Evolutionary conservation across 2,888 invertebrate species (phyloP).

Genomic region (Acanthosepion lycidas): DNA sequence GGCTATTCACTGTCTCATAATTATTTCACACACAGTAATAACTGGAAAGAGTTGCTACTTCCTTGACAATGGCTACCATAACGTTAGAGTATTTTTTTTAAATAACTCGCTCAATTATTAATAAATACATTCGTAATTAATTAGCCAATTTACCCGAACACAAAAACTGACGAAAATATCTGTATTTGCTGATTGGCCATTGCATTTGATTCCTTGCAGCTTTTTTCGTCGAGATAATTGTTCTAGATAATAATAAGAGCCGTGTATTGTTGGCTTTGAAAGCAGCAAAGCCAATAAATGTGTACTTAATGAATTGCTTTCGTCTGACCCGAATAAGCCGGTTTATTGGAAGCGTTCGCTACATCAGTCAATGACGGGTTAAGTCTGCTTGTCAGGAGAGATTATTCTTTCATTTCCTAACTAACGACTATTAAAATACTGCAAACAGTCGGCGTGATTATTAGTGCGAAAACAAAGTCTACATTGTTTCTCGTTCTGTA

Average conservation of each 20-base stretch:
- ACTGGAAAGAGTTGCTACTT: no score
- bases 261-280: neutral
- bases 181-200: neutral
- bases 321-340: neutral
- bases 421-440: neutral
- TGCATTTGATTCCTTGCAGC: neutral
- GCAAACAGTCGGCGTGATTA: neutral
- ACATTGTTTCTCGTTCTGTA: no score
- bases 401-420: neutral
- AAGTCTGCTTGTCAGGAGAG: neutral
- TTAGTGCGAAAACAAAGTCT: no score
- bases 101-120: neutral
- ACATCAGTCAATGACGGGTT: neutral
- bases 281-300: neutral
- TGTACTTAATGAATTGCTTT: neutral
- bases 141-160: neutral
- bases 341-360: neutral
- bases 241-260: neutral
- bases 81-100: neutral
- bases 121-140: neutral
- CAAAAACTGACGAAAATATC: neutral
- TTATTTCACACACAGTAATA: no score
- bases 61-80: neutral
- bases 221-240: neutral
- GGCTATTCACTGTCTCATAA: no score